Percentiles rank a stretch among this genome's conserved stretches.
Conservation (phyloP, 2,797 vertebrate species). For the Orestias chungarensis region DNA sequence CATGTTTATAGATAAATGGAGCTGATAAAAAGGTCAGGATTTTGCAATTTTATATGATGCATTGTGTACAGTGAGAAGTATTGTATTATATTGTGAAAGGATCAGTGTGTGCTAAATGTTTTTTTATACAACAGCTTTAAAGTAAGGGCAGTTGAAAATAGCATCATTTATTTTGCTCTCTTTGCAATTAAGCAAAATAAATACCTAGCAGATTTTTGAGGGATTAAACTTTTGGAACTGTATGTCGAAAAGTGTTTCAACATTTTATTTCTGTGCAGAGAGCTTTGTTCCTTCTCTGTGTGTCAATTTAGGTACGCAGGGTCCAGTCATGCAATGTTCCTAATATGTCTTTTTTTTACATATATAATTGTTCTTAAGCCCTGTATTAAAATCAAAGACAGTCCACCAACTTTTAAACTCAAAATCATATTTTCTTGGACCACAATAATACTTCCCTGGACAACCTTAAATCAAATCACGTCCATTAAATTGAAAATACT, state of each 20-base stretch:
- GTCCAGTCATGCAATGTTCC: not conserved
- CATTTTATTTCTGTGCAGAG: too few species aligned
- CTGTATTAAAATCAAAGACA: not conserved
- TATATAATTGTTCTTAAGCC: not conserved
- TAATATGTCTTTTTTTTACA: not conserved
- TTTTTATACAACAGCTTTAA: not conserved
- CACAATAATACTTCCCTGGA: not conserved
- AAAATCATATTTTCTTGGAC: not conserved
- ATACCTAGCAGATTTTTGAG: too few species aligned
- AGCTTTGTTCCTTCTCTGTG: too few species aligned
- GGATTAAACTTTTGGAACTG: too few species aligned
- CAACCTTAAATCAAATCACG: not conserved
- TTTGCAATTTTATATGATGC: conserved; percentile 1
- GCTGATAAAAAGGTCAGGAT: conserved; percentile 19
- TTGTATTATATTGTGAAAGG: not conserved
- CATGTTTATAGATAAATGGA: conserved; percentile 29
- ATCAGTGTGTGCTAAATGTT: not conserved
- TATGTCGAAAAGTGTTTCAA: too few species aligned
- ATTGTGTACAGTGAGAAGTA: not conserved
- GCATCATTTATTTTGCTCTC: not conserved
- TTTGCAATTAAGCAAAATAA: too few species aligned
- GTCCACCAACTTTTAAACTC: not conserved
- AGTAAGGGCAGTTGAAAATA: not conserved
- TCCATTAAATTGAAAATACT: too few species aligned
- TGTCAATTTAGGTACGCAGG: too few species aligned